Base-by-base conservation (phyloP, 2,797 vertebrate species). In the Hemibagrus guttatus region DNA sequence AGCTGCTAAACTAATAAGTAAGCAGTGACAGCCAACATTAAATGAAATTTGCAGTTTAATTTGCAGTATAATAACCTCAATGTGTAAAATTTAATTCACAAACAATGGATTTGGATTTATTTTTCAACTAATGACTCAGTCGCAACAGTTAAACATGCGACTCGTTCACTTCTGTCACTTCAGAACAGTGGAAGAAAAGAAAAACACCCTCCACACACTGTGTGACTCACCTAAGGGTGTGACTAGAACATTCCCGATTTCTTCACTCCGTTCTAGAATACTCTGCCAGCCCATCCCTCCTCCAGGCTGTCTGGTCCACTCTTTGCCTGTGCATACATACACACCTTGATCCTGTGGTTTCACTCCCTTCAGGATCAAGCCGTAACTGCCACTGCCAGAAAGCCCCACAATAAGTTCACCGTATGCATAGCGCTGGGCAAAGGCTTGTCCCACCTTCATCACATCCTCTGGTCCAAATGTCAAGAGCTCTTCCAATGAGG, bases 201-300 rank as follows among this genome's bases (percentile, higher is more conserved):
- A 80, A 35, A n/a, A 42, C 35, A 69, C 6, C 1, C n/a, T 4
- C 31, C 16, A 39, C 35, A 39, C 35, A 2, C 7, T 7, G 46
- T 72, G 23, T 86, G 76, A 88, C 96, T 96, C 91, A 99, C 98
- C 95, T 87, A 96, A 96, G 0, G 94, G 95, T 23, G 96, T 97
- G 21, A 99, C 94, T 0, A 91, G 81, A 71, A 99, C 94, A 0
- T 88, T 91, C 42, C 96, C 96, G 87, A 98, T 95, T 49, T 97
- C 96, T 81, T 94, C 96, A 0, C 84, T 93, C 84, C 95, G 96
- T 91, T 96, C 95, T 76, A 96, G 95, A 85, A 97, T 96, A 88
- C 93, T 95, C 83, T 95, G 95, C 96, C 96, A 97, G 5, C 7
- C 89, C 90, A 90, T 6, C 92, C 93, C 92, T 91, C 91, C 11